Percentiles rank a stretch among this genome's conserved stretches.
These are phyloP conservation scores for Plebejus melissa DNA, from an alignment of 2,888 invertebrate species.

Conservation along the genomic window DNA sequence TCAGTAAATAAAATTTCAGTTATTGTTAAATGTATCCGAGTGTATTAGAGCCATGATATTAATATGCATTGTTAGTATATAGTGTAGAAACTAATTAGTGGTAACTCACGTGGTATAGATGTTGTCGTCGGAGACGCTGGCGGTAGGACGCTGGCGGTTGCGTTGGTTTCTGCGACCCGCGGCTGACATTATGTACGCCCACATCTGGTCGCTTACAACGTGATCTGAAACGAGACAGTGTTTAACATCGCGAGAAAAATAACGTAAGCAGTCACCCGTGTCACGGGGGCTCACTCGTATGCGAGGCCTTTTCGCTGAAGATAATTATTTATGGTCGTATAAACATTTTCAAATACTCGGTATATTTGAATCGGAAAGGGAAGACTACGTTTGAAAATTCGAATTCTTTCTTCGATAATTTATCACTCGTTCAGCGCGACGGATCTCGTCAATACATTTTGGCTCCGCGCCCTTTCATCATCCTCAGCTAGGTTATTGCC, in stretches of 20 bases:
- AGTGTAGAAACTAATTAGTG: neutral
- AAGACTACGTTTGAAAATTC: neutral
- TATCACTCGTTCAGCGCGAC: neutral
- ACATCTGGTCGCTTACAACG: slow-evolving; percentile 64
- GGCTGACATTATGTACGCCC: slow-evolving; percentile 85
- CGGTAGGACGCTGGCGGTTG: slow-evolving; percentile 47
- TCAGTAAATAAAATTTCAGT: too few species aligned
- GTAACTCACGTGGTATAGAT: slow-evolving; percentile 53
- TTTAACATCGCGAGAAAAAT: neutral
- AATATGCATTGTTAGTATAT: too few species aligned
- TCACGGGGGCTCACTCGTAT: neutral
- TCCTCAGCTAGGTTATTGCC: neutral
- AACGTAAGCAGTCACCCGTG: neutral
- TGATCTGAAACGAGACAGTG: neutral
- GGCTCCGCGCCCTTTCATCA: neutral
- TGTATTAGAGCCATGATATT: too few species aligned
- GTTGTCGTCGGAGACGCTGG: slow-evolving; percentile 48
- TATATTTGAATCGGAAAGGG: neutral
- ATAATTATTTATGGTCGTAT: neutral
- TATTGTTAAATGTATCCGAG: too few species aligned
- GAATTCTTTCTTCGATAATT: neutral
- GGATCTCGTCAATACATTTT: neutral
- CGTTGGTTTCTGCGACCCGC: slow-evolving; percentile 82
- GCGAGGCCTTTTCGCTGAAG: neutral
- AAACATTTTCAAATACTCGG: neutral